Evolutionary conservation across 2,113 vertebrate species (phyloP).

Genomic region (Eptesicus fuscus): DNA sequence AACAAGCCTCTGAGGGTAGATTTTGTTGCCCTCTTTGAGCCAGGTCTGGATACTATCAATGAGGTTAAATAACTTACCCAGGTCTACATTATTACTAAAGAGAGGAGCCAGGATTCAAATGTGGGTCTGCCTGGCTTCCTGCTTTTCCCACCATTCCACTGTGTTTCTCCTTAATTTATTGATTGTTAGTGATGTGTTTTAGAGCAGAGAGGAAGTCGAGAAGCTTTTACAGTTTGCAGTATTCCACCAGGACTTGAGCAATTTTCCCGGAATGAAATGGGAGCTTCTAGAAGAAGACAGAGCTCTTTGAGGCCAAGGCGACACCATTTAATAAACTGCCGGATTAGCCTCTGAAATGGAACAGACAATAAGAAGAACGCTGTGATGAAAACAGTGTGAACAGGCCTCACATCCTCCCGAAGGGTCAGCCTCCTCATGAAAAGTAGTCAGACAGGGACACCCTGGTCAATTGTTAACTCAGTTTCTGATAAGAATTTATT

Average conservation of each 20-base stretch:
- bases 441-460: neutral
- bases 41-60: neutral
- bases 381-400: neutral
- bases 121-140: neutral
- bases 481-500: slow-evolving; percentile 39
- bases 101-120: neutral
- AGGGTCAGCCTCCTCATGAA: neutral
- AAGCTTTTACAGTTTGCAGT: neutral
- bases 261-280: neutral
- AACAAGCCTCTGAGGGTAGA: neutral
- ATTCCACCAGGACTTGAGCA: neutral
- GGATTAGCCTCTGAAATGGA: neutral
- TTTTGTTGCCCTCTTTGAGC: neutral
- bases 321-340: neutral
- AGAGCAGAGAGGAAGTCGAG: neutral
- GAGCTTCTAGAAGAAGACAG: neutral
- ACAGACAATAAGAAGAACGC: neutral
- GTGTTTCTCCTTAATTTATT: neutral
- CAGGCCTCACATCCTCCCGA: neutral
- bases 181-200: neutral
- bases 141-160: neutral
- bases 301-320: neutral
- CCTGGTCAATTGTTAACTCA: slow-evolving; percentile 21
- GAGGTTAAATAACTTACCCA: neutral
- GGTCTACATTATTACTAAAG: neutral